Base-by-base conservation (phyloP, 2,113 vertebrate genomes). In the Peromyscus polionotus region DNA sequence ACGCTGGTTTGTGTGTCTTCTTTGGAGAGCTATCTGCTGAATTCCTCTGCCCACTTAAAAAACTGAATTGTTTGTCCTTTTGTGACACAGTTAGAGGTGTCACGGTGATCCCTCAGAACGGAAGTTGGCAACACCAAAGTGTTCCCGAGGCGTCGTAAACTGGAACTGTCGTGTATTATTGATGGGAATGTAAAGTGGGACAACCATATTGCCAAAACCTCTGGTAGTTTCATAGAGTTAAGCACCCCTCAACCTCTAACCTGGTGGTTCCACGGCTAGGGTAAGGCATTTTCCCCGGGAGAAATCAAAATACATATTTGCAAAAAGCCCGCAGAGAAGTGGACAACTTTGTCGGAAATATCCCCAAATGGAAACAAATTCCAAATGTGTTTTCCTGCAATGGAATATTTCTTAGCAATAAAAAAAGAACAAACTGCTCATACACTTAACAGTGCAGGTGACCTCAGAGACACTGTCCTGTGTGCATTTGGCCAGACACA, bases 301-400 rank as follows among this genome's bases (percentile, higher is more conserved):
- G 77, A 77, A 96, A 51, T 54, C 59, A 81, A 95, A 95, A 80
- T 90, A 33, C 4, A 48, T 96, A 17, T 86, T 85, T 79, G 54
- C 42, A 93, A 70, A 91, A 48, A 14, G 65, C 36, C 36, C 45
- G 9, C 57, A 36, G 0, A 76, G 75, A 59, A 81, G 39, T 51
- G 26, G 67, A 31, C 70, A 16, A 39, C 31, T 80, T 93, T 80
- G 54, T 77, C 63, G 7, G 5, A 88, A 85, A 79, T 91, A 68
- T 10, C 39, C 24, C 51, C 48, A 9, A 59, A 42, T 80, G 22
- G 39, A 88, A 89, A 88, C 33, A 88, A 65, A 26, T 33, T 59
- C 24, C 72, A 42, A 42, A 51, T 68, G 61, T 31, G 63, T 90
- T 97, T 95, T 96, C 20, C n/a, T 87, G 36, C 7, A 88, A 11